phyloP scores from a whole-genome alignment of 2,113 vertebrate genomes.

The Paedocypris sp. region DNA sequence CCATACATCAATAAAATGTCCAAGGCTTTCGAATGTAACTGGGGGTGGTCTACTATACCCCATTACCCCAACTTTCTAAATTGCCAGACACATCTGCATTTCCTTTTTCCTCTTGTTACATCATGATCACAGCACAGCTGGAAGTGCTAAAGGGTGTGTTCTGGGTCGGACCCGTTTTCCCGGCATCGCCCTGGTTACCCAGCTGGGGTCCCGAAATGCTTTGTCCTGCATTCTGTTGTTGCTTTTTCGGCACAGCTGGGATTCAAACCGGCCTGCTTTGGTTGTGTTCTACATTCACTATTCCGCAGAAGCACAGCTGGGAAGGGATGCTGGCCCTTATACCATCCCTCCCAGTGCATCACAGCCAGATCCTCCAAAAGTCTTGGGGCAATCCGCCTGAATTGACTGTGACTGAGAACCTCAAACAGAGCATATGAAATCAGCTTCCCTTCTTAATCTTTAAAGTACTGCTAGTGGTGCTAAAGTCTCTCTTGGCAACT shows the following conservation, averaged over 20 bases:
- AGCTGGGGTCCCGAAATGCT: conserved; percentile 18
- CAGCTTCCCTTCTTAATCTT: conserved; percentile 25
- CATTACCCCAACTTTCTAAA: too few relatives aligned
- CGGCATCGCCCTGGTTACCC: conserved; percentile 19
- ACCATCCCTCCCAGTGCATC: conserved; percentile 1
- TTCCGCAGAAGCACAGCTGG: conserved; percentile 50
- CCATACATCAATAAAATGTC: too few relatives aligned
- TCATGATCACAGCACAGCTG: conserved; percentile 15
- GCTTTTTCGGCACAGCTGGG: conserved; percentile 29
- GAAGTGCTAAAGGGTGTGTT: conserved; percentile 16
- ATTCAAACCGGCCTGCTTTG: conserved; percentile 24
- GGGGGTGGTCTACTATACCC: too few relatives aligned
- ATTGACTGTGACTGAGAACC: conserved; percentile 22
- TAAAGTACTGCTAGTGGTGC: neutral
- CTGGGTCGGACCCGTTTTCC: conserved; percentile 13
- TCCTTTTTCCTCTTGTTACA: neutral
- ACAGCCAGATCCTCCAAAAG: conserved; percentile 23
- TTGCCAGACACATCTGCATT: conserved; percentile 17
- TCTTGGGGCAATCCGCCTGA: conserved; percentile 19
- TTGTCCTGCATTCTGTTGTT: conserved; percentile 11
- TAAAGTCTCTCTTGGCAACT: conserved; percentile 3
- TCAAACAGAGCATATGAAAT: conserved; percentile 21
- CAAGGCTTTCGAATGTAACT: too few relatives aligned
- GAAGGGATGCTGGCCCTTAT: conserved; percentile 17
- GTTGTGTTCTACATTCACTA: conserved; percentile 38